A percentile compares a stretch with the other conserved stretches of the same genome.
phyloP scores from a whole-genome alignment of 2,888 invertebrate genomes.

The Limenitis camilla region DNA sequence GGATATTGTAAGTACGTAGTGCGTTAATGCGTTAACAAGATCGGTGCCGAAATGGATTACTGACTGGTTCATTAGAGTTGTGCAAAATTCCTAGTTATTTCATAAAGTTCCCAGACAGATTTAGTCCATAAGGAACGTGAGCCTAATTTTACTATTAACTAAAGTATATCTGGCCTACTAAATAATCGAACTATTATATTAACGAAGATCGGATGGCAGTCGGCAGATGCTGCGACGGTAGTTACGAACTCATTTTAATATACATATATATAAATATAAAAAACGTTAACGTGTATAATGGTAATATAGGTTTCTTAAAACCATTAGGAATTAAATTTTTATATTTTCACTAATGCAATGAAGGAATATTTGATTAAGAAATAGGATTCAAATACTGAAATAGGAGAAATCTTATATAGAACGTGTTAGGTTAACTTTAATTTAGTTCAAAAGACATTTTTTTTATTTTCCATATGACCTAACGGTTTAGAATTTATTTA shows the following conservation, averaged over 20 bases:
- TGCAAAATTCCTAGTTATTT: constrained; percentile 39
- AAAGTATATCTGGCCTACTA: constrained; percentile 61
- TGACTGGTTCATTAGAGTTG: constrained; percentile 28
- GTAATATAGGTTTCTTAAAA: constrained; percentile 71
- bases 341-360: constrained; percentile 71
- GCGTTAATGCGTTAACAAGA: constrained; percentile 24
- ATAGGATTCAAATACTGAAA: constrained; percentile 48
- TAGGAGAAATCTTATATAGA: constrained; percentile 54
- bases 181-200: constrained; percentile 57
- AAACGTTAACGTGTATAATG: constrained; percentile 67
- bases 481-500: constrained; percentile 64
- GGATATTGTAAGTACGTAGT: constrained; percentile 39
- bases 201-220: constrained; percentile 28
- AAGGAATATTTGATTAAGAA: constrained; percentile 60
- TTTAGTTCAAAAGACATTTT: constrained; percentile 67
- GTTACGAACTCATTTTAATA: constrained; percentile 37
- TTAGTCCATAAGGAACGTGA: constrained; percentile 47
- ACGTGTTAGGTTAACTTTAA: constrained; percentile 53
- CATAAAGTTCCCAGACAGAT: constrained; percentile 40
- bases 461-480: constrained; percentile 48
- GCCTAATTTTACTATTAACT: constrained; percentile 63
- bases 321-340: constrained; percentile 67
- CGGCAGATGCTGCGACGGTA: constrained; percentile 28
- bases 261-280: constrained; percentile 53
- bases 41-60: constrained; percentile 27